Percentiles rank a stretch among this genome's conserved stretches.
These are phyloP conservation scores for Caenorhabditis sp. DNA, from an alignment of 2,888 invertebrate genomes.

Conservation along the genomic window DNA sequence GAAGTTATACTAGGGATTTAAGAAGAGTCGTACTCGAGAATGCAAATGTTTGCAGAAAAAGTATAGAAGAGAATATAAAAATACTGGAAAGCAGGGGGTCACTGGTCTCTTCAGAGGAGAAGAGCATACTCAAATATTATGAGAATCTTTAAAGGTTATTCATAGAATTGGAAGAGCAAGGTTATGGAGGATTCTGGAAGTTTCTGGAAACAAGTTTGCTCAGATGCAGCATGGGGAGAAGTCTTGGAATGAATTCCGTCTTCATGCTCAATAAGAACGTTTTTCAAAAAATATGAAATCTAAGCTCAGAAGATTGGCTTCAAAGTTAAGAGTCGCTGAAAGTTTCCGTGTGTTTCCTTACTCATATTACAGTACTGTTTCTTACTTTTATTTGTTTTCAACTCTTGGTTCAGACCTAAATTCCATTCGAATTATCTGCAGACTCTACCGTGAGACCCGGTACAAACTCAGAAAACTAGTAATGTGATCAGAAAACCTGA, in stretches of 20 bases:
- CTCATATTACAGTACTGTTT: neutral
- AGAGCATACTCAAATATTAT: conserved; percentile 25
- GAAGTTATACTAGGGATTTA: conserved; percentile 1
- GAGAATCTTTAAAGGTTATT: conserved; percentile 27
- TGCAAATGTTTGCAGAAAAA: conserved; percentile 10
- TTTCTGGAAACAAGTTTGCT: neutral
- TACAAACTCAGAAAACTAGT: conserved; percentile 1
- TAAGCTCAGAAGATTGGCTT: too few species aligned
- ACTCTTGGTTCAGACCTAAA: neutral
- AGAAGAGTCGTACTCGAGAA: neutral
- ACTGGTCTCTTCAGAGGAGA: conserved; percentile 2
- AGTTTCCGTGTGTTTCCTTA: neutral
- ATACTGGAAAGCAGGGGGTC: conserved; percentile 3
- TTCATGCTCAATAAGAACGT: neutral
- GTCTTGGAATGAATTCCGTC: too few species aligned
- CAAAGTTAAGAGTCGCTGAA: too few species aligned
- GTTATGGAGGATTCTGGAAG: neutral
- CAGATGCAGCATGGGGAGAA: too few species aligned
- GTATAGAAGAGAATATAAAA: neutral
- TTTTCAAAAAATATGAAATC: neutral
- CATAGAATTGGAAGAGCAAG: neutral
- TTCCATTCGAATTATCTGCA: neutral
- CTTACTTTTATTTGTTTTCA: neutral
- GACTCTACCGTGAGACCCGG: conserved; percentile 10
- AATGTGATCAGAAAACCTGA: conserved; percentile 2